Evolutionary conservation across 2,888 invertebrate genomes (phyloP).

Genomic region (Steinernema hermaphroditum): DNA sequence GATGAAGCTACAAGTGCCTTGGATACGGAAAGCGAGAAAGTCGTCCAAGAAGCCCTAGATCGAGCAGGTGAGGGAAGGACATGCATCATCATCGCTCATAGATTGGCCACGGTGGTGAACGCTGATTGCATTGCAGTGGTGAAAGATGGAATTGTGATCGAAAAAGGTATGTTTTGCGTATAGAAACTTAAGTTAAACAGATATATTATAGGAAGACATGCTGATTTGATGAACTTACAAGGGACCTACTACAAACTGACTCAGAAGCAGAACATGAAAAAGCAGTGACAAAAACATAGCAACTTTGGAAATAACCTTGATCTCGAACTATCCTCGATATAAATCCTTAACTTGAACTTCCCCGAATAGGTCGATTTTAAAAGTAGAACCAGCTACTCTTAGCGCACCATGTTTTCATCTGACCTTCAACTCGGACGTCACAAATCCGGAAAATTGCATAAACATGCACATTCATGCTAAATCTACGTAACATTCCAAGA

Average conservation of each 20-base stretch:
- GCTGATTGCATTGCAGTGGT: conserved; percentile 32
- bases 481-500: too few species aligned
- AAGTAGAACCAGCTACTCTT: too few species aligned
- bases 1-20: conserved; percentile 52
- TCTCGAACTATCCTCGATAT: too few species aligned
- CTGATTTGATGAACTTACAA: conserved; percentile 45
- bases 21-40: conserved; percentile 46
- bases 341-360: too few species aligned
- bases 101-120: conserved; percentile 33
- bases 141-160: conserved; percentile 27
- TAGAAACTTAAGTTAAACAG: conserved; percentile 2
- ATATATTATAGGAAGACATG: conserved; percentile 49
- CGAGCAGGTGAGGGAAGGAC: conserved; percentile 45
- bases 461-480: too few species aligned
- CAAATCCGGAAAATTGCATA: too few species aligned
- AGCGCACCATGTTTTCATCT: too few species aligned
- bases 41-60: conserved; percentile 45
- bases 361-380: too few species aligned
- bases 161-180: conserved; percentile 11
- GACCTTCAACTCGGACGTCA: too few species aligned
- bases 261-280: conserved; percentile 41
- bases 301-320: too few species aligned
- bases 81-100: conserved; percentile 47
- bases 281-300: too few species aligned
- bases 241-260: conserved; percentile 50